Conservation (phyloP, 2,797 vertebrate genomes). For the Ctenosaura bakeri region DNA sequence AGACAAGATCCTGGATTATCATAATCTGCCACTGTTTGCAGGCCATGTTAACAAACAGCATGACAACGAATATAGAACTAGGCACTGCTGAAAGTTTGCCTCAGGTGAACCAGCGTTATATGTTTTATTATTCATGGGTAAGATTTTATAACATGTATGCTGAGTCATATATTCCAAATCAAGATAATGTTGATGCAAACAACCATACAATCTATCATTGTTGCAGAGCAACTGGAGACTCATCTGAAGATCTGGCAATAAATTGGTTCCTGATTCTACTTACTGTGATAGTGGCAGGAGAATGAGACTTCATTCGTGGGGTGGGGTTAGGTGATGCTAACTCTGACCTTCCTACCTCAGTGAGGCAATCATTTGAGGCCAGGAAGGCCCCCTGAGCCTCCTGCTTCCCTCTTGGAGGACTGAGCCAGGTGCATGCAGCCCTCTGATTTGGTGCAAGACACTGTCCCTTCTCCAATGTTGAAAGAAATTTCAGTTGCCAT, state of each 20-base stretch:
- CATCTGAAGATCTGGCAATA: neutral
- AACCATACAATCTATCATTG: neutral
- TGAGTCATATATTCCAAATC: neutral
- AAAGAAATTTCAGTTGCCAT: neutral
- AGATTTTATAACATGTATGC: neutral
- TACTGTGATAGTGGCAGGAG: neutral
- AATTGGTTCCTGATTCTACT: neutral
- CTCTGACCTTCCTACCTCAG: neutral
- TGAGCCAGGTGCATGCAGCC: too few relatives aligned
- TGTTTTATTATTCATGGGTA: conserved; percentile 2
- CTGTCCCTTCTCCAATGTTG: neutral
- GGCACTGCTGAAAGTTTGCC: neutral
- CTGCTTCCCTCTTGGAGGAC: neutral
- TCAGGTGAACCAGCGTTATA: neutral
- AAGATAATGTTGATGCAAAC: neutral
- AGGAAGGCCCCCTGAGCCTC: too few relatives aligned
- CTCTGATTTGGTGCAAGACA: neutral
- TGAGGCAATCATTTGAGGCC: neutral
- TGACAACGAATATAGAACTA: neutral
- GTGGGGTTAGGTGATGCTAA: neutral
- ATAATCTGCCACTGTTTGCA: neutral
- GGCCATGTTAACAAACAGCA: neutral
- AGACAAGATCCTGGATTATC: neutral
- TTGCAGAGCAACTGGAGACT: neutral
- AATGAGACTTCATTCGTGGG: neutral